These are phyloP conservation scores for Drosophila micromelanica DNA, from an alignment of 1,140 invertebrate genomes.

Conservation along the genomic window DNA sequence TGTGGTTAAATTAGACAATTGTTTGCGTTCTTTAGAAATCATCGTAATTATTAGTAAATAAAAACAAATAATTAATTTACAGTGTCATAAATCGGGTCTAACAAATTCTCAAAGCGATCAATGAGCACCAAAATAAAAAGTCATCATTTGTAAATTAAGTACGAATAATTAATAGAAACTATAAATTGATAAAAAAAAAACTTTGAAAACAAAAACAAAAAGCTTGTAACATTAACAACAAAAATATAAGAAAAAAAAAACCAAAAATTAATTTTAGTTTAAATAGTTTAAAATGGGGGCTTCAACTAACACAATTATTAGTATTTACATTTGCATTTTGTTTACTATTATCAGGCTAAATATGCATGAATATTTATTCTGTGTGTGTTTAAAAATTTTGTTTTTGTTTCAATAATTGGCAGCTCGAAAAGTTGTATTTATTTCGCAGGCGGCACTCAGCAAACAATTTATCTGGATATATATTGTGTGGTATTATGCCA, in stretches of 20 bases:
- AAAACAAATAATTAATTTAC: conserved; percentile 33
- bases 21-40: conserved; percentile 7
- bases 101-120: conserved; percentile 37
- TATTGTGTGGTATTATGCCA: not conserved
- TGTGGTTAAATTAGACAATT: conserved; percentile 12
- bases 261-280: conserved; percentile 21
- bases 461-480: conserved; percentile 7
- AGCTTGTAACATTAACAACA: conserved; percentile 61
- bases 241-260: conserved; percentile 56
- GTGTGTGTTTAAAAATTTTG: conserved; percentile 8
- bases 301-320: conserved; percentile 41
- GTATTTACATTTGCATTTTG: conserved; percentile 66
- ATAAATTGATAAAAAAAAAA: conserved; percentile 48
- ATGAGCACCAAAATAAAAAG: conserved; percentile 42
- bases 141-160: conserved; percentile 73
- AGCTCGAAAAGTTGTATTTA: conserved; percentile 53
- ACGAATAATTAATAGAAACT: conserved; percentile 55
- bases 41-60: conserved; percentile 7
- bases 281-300: conserved; percentile 6
- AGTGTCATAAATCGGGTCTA: conserved; percentile 37
- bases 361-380: conserved; percentile 30
- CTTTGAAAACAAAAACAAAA: conserved; percentile 65
- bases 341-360: conserved; percentile 20
- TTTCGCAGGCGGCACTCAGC: conserved; percentile 8
- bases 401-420: conserved; percentile 18